Evolutionary conservation across 2,797 vertebrate genomes (phyloP).

Genomic region (Argentina silus): DNA sequence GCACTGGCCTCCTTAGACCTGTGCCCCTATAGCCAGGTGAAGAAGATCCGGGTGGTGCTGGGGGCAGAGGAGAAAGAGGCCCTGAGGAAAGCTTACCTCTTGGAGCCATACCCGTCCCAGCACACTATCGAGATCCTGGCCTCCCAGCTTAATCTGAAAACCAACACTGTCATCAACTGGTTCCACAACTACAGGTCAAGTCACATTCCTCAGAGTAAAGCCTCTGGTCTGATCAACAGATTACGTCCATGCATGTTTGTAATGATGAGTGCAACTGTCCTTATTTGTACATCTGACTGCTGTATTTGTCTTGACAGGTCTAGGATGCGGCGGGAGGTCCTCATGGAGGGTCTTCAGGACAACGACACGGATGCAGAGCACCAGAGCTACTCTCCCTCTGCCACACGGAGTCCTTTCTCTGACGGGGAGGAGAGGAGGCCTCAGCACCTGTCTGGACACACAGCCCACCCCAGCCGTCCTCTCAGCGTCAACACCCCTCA

Average conservation of each 20-base stretch:
- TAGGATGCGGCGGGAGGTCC: constrained; percentile 94
- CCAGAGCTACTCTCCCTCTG: constrained; percentile 75
- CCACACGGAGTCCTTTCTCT: constrained; percentile 80
- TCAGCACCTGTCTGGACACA: constrained; percentile 63
- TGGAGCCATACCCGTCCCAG: constrained; percentile 97
- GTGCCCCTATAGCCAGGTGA: constrained; percentile 89
- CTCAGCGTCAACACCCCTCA: constrained; percentile 46
- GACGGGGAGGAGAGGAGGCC: constrained; percentile 87
- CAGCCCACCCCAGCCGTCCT: constrained; percentile 37
- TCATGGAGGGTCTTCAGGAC: constrained; percentile 91
- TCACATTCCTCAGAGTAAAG: not conserved
- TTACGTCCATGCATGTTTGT: not conserved
- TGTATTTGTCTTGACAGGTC: constrained; percentile 81
- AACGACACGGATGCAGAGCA: constrained; percentile 89
- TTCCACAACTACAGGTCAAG: constrained; percentile 98
- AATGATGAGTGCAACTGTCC: not conserved
- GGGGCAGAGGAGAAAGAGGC: constrained; percentile 95
- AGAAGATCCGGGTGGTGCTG: constrained; percentile 94
- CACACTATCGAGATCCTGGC: constrained; percentile 96
- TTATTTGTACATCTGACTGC: constrained; percentile 1
- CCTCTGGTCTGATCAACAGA: not conserved
- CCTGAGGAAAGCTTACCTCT: constrained; percentile 90
- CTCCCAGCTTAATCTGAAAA: constrained; percentile 94
- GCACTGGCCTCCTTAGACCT: constrained; percentile 83
- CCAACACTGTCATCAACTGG: constrained; percentile 99